A percentile compares a stretch with the other conserved stretches of the same genome.
phyloP scores from a whole-genome alignment of 30 jellyfish, hydroid and myxozoan species.

The Pelagia noctiluca region DNA sequence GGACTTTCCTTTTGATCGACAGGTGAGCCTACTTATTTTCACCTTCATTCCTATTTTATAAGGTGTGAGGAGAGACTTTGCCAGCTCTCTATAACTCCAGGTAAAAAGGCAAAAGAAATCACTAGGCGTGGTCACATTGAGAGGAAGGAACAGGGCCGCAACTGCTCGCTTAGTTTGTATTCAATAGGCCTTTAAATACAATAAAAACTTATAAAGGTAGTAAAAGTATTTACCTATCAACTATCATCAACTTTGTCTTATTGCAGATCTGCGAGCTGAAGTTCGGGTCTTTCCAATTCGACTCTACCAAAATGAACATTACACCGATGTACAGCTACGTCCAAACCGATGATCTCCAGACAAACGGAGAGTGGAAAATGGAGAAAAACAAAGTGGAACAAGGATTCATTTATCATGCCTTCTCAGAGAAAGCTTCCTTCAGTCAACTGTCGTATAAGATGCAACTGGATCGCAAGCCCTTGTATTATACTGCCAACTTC shows the following conservation, averaged over 20 bases:
- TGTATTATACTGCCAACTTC: constrained; percentile 72
- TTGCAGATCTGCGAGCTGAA: constrained; percentile 67
- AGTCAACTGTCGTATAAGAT: constrained; percentile 61
- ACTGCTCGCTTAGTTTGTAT: too few species aligned
- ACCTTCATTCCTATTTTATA: too few species aligned
- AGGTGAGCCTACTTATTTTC: too few species aligned
- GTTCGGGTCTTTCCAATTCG: constrained; percentile 81
- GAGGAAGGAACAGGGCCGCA: too few species aligned
- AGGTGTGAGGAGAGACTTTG: too few species aligned
- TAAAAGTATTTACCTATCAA: too few species aligned
- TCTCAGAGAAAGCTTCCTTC: constrained; percentile 50
- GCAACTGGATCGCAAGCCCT: constrained; percentile 72
- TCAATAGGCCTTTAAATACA: neutral
- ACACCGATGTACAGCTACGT: constrained; percentile 44
- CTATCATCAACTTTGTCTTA: neutral
- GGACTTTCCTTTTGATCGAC: constrained; percentile 87
- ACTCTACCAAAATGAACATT: constrained; percentile 62
- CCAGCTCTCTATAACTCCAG: too few species aligned
- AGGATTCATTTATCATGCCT: constrained; percentile 72
- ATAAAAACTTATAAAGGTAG: neutral
- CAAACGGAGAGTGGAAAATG: constrained; percentile 76
- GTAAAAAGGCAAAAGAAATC: too few species aligned
- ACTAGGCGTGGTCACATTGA: too few species aligned
- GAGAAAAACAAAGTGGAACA: constrained; percentile 30
- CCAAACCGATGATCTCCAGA: constrained; percentile 8